Percentiles rank a stretch among this genome's conserved stretches.
Conservation (phyloP, 2,113 vertebrate species). For the Geococcyx californianus region DNA sequence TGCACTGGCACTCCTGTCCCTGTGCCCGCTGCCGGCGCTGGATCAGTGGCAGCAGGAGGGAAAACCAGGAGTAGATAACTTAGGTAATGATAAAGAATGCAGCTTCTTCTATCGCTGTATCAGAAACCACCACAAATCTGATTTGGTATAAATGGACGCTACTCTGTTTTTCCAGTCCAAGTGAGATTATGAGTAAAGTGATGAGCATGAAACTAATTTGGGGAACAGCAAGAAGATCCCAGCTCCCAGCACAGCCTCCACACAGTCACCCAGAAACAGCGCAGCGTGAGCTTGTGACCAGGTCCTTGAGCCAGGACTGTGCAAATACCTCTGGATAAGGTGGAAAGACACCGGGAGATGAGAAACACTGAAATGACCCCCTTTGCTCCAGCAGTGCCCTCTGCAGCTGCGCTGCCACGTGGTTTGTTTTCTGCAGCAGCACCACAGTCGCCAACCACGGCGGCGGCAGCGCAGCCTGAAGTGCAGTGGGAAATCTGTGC, state of each 20-base stretch:
- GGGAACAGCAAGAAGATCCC: not conserved
- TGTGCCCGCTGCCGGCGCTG: not conserved
- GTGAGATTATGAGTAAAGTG: not conserved
- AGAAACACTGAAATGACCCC: not conserved
- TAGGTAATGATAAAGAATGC: not conserved
- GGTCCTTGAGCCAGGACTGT: not conserved
- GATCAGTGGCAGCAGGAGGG: not conserved
- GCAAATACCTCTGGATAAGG: not conserved
- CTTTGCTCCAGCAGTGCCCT: not conserved
- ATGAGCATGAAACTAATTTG: not conserved
- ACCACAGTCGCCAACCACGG: not conserved
- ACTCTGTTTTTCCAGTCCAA: not conserved
- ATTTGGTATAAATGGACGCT: not conserved
- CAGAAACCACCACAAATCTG: not conserved
- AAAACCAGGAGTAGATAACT: not conserved
- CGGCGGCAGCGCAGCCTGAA: not conserved
- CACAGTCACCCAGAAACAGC: not conserved
- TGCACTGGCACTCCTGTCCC: not conserved
- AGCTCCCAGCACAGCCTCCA: not conserved
- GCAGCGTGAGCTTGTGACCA: fast-evolving
- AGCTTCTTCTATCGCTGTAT: not conserved
- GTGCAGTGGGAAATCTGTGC: constrained; percentile 33
- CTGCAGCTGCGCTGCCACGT: not conserved
- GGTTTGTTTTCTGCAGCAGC: not conserved
- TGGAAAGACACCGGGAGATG: not conserved